These are phyloP conservation scores for Orthosia cruda DNA, from an alignment of 2,888 invertebrate genomes.

Conservation along the genomic window DNA sequence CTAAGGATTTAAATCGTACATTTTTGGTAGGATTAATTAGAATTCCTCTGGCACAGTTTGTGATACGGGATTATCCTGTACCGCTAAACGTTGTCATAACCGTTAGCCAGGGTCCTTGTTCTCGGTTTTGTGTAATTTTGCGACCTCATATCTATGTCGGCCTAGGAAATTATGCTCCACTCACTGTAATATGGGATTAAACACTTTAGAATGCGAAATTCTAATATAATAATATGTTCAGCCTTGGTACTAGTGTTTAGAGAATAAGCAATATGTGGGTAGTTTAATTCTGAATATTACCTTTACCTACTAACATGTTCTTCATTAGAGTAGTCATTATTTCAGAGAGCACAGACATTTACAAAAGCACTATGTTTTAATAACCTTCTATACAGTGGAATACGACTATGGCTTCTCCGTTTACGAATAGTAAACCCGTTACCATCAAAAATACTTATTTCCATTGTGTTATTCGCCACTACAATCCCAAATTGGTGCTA, in stretches of 20 bases:
- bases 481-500: constrained; percentile 28
- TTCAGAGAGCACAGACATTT: constrained; percentile 6
- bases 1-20: constrained; percentile 78
- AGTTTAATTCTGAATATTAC: constrained; percentile 4
- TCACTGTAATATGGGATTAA: constrained; percentile 57
- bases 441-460: background rate
- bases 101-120: constrained; percentile 53
- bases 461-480: background rate
- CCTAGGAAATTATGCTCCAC: constrained; percentile 56
- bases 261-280: constrained; percentile 17
- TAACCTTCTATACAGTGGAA: constrained; percentile 30
- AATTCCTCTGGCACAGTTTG: constrained; percentile 73
- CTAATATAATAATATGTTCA: constrained; percentile 49
- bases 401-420: constrained; percentile 13
- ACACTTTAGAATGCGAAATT: constrained; percentile 51
- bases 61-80: constrained; percentile 69
- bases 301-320: constrained; percentile 14
- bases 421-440: constrained; percentile 16
- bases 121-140: constrained; percentile 59
- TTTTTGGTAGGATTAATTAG: constrained; percentile 84
- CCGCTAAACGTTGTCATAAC: constrained; percentile 68
- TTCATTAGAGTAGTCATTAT: constrained; percentile 22
- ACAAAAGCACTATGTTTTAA: constrained; percentile 37
- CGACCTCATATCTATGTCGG: constrained; percentile 55
- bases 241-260: constrained; percentile 13